Base-by-base conservation (phyloP, 1,140 invertebrate genomes). In the Melipona quadrifasciata region DNA sequence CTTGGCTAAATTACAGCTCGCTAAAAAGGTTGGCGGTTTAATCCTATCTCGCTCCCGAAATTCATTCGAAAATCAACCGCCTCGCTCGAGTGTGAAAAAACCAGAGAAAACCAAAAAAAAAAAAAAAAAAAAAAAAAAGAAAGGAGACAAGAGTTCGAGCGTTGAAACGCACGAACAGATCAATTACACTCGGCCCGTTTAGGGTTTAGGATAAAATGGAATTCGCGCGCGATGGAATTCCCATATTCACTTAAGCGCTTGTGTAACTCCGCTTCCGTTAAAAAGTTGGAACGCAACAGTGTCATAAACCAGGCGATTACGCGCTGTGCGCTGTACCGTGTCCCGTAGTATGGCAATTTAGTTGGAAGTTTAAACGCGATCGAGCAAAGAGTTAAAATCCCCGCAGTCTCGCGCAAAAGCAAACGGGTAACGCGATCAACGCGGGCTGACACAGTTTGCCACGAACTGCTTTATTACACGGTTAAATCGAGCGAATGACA, bases 331-430 rank as follows among this genome's bases (percentile, higher is more conserved):
- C 31, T 58, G 14, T 34, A 67, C n/a, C 4, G 19, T 2, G 27
- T 2, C 34, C 8, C n/a, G 19, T 27, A 24, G 21, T 39, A 58
- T 75, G 24, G 31, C 31, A 75, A 31, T 75, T 75, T 75, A 75
- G 19, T 12, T 24, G 55, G 21, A 75, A 75, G 73, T 75, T 75
- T 58, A 39, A 58, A 21, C 73, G 31, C 73, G 73, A 58, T 58
- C 73, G 55, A 75, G 73, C 10, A 21, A 72, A 72, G 73, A 75
- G 55, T 75, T 75, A 58, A 75, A 75, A 75, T 47, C 73, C 58
- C 55, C 21, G 11, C 19, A 74, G 51, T 57, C 27, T 57, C 72
- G 19, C 39, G 39, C 39, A 24, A 34, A 34, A 58, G 21, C 53
- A 58, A 24, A 58, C 55, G 17, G 39, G 53, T 55, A 74, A 74